These are phyloP conservation scores for Ormyrus nitidulus DNA, from an alignment of 2,888 invertebrate species.

Conservation along the genomic window DNA sequence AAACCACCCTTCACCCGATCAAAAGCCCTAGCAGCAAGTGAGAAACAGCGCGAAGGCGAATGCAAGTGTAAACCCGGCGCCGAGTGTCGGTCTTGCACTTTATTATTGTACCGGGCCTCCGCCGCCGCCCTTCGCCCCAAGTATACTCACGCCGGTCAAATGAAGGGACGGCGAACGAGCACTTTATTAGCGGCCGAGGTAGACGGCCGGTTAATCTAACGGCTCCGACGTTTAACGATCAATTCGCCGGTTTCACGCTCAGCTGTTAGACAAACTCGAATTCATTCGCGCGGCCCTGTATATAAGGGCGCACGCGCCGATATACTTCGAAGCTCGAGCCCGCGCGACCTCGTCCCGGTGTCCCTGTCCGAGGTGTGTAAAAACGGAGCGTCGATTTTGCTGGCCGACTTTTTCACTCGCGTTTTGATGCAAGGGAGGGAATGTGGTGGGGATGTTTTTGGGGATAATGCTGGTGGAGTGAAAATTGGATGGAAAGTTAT, in stretches of 20 bases:
- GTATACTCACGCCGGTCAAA: slow-evolving; percentile 18
- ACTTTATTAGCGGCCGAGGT: slow-evolving; percentile 67
- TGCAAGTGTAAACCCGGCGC: too few relatives aligned
- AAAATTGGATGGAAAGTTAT: too few relatives aligned
- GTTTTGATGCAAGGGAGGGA: too few relatives aligned
- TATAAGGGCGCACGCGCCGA: not conserved
- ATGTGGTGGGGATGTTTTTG: too few relatives aligned
- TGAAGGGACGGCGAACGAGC: slow-evolving; percentile 19
- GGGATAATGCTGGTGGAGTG: too few relatives aligned
- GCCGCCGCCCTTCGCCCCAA: too few relatives aligned
- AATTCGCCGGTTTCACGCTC: slow-evolving; percentile 65
- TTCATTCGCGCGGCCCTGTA: not conserved
- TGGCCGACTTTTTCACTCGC: too few relatives aligned
- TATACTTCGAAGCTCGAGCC: not conserved
- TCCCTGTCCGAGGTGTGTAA: not conserved
- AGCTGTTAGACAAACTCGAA: slow-evolving; percentile 19
- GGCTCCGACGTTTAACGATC: slow-evolving; percentile 69
- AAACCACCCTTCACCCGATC: too few relatives aligned
- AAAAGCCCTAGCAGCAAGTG: too few relatives aligned
- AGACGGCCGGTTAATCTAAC: slow-evolving; percentile 67
- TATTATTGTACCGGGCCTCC: too few relatives aligned
- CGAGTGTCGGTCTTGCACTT: too few relatives aligned
- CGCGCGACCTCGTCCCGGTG: not conserved
- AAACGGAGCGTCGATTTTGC: not conserved
- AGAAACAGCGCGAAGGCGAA: too few relatives aligned